Evolutionary conservation across 2,113 vertebrate genomes (phyloP), one percentile per base, ranked within the genome.

Genomic region (Athene cunicularia): DNA sequence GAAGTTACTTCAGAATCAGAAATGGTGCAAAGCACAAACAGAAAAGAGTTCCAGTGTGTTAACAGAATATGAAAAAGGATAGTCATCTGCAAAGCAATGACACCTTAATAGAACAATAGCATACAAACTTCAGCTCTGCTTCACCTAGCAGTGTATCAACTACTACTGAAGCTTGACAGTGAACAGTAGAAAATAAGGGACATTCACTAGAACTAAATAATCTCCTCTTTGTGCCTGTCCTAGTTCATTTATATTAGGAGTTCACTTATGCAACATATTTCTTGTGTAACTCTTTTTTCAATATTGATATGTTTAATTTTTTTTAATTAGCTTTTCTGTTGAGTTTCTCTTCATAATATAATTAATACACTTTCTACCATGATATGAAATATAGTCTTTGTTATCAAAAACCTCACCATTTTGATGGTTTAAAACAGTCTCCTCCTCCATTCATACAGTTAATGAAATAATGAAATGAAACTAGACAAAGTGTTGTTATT

Each of bases 351-450:
- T 63, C 49, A 41, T 27, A 50, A 47, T 21, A 49, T 24, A 16
- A 47, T 81, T 63, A 43, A 26, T 72, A n/a, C 3, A 66, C 2
- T 3, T 60, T 64, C 9, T 62, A 43, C 3, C 20, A 45, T 49
- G 1, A 43, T 80, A 68, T 3, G 15, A 50, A 18, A 12, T 53
- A 17, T 4, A 72, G 8, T 1, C 3, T 3, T 59, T 55, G 2
- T 12, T 58, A 41, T 28, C 10, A 60, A 77, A 8, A 60, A 1
- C 24, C 21, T 77, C 5, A 73, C 24, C 71, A 8, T n/a, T 62
- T 47, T 66, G 3, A 64, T 56, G 11, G 3, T n/a, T 84, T 90
- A 20, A 27, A 84, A 84, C 76, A 49, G 2, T 32, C 1, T 64
- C 4, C 14, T 74, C 53, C 49, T 28, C 9, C 35, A 30, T 30